Evolutionary conservation across 2,797 vertebrate species (phyloP).

Genomic region (Spizella passerina): DNA sequence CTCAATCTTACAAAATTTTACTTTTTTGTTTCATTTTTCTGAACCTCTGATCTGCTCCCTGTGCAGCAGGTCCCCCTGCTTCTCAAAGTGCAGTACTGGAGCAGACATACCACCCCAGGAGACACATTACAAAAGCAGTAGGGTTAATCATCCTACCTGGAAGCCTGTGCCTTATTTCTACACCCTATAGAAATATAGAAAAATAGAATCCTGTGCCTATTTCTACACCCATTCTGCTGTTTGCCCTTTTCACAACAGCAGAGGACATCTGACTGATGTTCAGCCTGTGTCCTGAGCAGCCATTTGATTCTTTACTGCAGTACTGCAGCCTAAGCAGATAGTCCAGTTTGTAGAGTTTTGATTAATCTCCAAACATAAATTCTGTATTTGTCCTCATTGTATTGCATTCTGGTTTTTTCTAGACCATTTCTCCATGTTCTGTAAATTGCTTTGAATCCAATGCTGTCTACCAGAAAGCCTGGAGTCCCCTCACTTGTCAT

Average conservation of each 20-base stretch:
- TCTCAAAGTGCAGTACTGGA: not conserved
- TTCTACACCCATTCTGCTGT: not conserved
- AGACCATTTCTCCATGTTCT: constrained; percentile 22
- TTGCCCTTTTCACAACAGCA: not conserved
- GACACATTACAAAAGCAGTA: not conserved
- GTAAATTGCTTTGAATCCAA: not conserved
- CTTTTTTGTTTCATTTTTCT: not conserved
- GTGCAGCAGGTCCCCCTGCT: not conserved
- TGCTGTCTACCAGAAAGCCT: not conserved
- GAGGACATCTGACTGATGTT: not conserved
- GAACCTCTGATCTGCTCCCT: not conserved
- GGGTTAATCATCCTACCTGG: not conserved
- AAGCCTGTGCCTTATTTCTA: not conserved
- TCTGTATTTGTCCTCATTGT: not conserved
- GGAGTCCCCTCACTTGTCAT: not conserved
- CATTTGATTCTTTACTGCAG: not conserved
- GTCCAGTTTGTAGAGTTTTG: not conserved
- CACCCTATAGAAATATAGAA: not conserved
- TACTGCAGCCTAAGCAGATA: not conserved
- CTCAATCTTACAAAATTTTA: not conserved
- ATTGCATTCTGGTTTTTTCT: not conserved
- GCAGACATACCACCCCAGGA: not conserved
- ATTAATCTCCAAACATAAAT: not conserved
- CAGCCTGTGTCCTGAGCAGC: not conserved
- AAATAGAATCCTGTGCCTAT: no score